A percentile compares a stretch with the other conserved stretches of the same genome.
Evolutionary conservation across 2,888 invertebrate species (phyloP).

Genomic region (Drosophila peninsularis): DNA sequence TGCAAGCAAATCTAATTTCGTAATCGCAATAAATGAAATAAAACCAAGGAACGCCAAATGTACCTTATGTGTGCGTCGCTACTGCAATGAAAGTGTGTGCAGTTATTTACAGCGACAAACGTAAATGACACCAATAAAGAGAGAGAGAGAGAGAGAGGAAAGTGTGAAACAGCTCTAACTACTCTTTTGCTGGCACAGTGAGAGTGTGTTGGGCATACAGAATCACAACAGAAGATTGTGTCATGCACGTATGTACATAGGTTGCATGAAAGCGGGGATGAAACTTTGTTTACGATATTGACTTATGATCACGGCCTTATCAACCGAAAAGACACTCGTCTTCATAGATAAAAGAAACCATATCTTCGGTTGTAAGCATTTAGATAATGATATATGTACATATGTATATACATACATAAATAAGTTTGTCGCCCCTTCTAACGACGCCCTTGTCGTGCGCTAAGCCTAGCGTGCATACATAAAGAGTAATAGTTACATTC

Average conservation of each 20-base stretch:
- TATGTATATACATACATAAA: too few relatives aligned
- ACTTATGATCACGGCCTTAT: not conserved
- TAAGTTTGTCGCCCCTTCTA: not conserved
- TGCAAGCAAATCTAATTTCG: conserved; percentile 15
- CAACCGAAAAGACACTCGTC: not conserved
- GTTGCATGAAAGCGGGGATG: too few relatives aligned
- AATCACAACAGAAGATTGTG: not conserved
- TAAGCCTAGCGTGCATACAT: not conserved
- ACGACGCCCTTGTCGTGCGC: not conserved
- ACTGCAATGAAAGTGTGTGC: conserved; percentile 9
- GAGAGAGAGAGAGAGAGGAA: not conserved
- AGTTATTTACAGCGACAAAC: not conserved
- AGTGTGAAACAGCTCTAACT: not conserved
- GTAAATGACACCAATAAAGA: not conserved
- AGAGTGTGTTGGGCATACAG: not conserved
- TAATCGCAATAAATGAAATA: conserved; percentile 5
- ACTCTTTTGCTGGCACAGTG: not conserved
- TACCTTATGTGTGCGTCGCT: not conserved
- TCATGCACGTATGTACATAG: not conserved
- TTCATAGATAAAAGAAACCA: fast-evolving
- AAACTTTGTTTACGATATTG: not conserved
- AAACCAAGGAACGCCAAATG: not conserved
- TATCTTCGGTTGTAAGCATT: not conserved
- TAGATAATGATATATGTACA: not conserved
- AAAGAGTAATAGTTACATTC: conserved; percentile 11